Base-by-base conservation (phyloP, 2,888 invertebrate species). In the Chymomyza procnemis region DNA sequence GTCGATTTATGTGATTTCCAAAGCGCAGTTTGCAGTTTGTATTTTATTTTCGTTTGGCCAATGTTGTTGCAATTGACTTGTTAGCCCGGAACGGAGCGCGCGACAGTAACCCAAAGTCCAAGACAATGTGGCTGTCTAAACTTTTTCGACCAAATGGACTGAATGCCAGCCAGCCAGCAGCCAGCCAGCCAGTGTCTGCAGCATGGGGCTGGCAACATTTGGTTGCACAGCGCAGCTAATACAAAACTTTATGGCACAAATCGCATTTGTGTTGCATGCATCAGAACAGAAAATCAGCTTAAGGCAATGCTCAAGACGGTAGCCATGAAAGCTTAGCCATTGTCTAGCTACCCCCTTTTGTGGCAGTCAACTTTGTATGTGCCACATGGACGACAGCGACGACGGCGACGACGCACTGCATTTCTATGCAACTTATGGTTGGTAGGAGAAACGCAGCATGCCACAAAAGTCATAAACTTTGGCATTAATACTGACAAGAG, bases 1-100 rank as follows among this genome's bases (percentile, higher is more conserved):
- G 77, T 76, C 84, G 66, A 84, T 81, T 86, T 86, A 86, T 86
- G 87, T 84, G 85, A 82, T 85, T 85, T 85, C 83, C 79, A 71
- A 64, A 73, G 81, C 81, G 26, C 26, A n/a, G n/a, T 81, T 81
- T 41, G 34, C 34, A 41, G 34, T 41, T 41, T 56, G 30, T 56
- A 56, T 58, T 19, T 58, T 21, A 18, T 58, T 58, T 55, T 58
- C 18, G 30, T 41, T 81, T 80, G 87, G 85, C 85, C 84, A 81
- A 84, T 86, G 75, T 60, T 86, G 75, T 60, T 75, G 84, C 71
- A 74, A 73, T 73, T 73, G 73, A 73, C 70, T 64, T 74, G 75
- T 74, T 67, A 50, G 48, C 16, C 18, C 16, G 16, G 16, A 14
- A n/a, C 48, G 0, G 18, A 50, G 2, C 12, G 34, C 34, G 3